These are phyloP conservation scores for Pimpla rufipes DNA, from an alignment of 2,888 invertebrate species.

Conservation along the genomic window DNA sequence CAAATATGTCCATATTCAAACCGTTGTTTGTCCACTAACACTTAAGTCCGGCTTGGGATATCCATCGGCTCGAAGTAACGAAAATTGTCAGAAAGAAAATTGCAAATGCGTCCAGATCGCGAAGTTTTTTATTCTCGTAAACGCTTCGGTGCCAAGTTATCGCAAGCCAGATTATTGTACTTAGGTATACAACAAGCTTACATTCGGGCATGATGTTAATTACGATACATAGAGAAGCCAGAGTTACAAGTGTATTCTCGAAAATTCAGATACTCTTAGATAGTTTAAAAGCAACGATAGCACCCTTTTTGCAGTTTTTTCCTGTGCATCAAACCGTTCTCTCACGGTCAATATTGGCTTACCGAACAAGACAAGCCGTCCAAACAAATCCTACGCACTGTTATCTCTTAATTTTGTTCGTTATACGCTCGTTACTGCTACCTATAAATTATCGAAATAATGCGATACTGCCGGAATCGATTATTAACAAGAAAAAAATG, in stretches of 20 bases:
- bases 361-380: not conserved
- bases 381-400: slow-evolving; percentile 21
- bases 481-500: not conserved
- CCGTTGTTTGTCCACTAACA: slow-evolving; percentile 39
- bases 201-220: slow-evolving; percentile 49
- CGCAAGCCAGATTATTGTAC: slow-evolving; percentile 49
- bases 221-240: slow-evolving; percentile 36
- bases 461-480: slow-evolving; percentile 3
- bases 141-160: slow-evolving; percentile 19
- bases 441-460: slow-evolving; percentile 14
- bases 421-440: slow-evolving; percentile 18
- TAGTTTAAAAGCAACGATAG: slow-evolving; percentile 7
- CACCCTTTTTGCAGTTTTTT: not conserved
- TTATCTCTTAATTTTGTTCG: slow-evolving; percentile 5
- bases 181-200: slow-evolving; percentile 50
- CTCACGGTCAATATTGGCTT: slow-evolving; percentile 21
- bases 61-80: not conserved
- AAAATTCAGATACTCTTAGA: slow-evolving; percentile 1
- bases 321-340: slow-evolving; percentile 4
- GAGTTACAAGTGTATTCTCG: slow-evolving; percentile 28
- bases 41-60: slow-evolving; percentile 57
- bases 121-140: not conserved
- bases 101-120: not conserved
- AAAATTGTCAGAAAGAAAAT: not conserved
- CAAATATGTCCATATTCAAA: slow-evolving; percentile 72